phyloP scores from a whole-genome alignment of 2,113 vertebrate genomes.

The Ariopsis seemanni region DNA sequence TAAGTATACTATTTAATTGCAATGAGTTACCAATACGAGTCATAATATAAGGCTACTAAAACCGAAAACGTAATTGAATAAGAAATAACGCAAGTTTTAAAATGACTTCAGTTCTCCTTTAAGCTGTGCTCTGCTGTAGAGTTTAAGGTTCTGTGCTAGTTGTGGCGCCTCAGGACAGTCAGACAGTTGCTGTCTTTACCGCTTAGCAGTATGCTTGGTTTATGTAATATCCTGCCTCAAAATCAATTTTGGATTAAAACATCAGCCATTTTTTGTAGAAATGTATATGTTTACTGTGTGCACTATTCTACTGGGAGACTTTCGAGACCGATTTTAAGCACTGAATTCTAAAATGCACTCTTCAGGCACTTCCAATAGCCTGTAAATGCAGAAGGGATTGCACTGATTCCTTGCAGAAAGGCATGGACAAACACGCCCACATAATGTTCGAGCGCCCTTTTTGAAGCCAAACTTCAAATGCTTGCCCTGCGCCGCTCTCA shows the following conservation, averaged over 20 bases:
- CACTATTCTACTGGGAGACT: background rate
- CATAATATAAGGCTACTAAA: too few relatives aligned
- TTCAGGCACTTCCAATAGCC: background rate
- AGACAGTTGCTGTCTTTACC: background rate
- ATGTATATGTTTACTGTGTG: background rate
- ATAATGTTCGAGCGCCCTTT: conserved; percentile 63
- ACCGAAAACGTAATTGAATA: too few relatives aligned
- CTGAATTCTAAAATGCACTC: background rate
- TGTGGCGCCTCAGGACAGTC: background rate
- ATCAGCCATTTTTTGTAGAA: background rate
- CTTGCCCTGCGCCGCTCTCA: conserved; percentile 52
- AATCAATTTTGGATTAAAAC: background rate
- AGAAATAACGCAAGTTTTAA: too few relatives aligned
- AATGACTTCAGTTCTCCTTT: too few relatives aligned
- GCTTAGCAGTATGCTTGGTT: background rate
- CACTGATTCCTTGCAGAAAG: conserved; percentile 59
- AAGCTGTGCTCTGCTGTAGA: background rate
- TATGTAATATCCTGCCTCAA: background rate
- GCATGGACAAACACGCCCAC: conserved; percentile 68
- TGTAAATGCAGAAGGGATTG: background rate
- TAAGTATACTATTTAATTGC: too few relatives aligned
- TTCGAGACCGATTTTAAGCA: background rate
- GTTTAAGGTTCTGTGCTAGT: background rate
- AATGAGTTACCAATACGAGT: too few relatives aligned
- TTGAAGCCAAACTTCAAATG: conserved; percentile 72